phyloP scores from a whole-genome alignment of 2,113 vertebrate genomes.

The Hydropotes inermis region DNA sequence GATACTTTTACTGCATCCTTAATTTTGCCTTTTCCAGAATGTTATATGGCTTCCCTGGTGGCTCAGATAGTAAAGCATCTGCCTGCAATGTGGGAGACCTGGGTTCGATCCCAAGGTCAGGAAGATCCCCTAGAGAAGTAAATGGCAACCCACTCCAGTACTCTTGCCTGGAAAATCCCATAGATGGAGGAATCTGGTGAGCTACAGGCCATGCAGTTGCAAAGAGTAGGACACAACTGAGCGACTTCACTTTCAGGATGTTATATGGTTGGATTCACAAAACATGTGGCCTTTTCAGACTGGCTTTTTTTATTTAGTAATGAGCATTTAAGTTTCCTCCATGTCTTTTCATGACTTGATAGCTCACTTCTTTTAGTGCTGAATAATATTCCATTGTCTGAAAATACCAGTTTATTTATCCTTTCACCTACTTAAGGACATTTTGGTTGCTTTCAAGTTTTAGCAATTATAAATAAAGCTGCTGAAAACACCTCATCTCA shows the following conservation, averaged over 20 bases:
- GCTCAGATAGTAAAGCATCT: background rate
- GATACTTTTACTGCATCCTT: background rate
- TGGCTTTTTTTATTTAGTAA: background rate
- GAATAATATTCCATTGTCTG: background rate
- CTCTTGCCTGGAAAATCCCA: background rate
- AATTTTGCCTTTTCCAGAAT: background rate
- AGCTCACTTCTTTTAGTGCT: background rate
- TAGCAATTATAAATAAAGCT: background rate
- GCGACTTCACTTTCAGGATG: background rate
- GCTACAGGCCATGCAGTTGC: rapidly evolving
- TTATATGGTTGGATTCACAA: background rate
- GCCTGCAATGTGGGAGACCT: background rate
- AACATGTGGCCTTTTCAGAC: background rate
- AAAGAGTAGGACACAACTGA: background rate
- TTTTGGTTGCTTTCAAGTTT: background rate
- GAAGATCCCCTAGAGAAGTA: background rate
- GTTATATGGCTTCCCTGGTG: background rate
- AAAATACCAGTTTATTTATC: background rate
- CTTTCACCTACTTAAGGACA: background rate
- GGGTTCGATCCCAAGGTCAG: background rate
- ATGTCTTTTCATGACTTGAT: background rate
- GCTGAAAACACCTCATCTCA: background rate
- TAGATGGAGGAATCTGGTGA: background rate
- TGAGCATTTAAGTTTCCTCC: background rate
- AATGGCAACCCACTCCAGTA: background rate